Evolutionary conservation across 2,113 vertebrate species (phyloP).

Genomic region (Neogobius melanostomus): DNA sequence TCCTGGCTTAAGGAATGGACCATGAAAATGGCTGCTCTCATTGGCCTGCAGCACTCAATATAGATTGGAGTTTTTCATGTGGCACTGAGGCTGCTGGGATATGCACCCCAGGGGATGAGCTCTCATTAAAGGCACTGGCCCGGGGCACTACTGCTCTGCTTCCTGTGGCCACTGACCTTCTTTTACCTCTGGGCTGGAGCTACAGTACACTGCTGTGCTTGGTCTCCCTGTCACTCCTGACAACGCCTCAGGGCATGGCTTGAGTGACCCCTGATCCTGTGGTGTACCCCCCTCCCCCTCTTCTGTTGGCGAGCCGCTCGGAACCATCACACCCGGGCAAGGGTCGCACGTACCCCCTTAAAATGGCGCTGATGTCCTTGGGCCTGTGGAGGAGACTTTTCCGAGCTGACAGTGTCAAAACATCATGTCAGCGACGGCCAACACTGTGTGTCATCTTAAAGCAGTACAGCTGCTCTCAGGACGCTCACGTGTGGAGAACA

Average conservation of each 20-base stretch:
- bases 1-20: constrained; percentile 69
- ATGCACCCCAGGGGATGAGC: constrained; percentile 77
- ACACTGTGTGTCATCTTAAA: constrained; percentile 66
- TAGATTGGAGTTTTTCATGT: constrained; percentile 76
- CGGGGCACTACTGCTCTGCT: constrained; percentile 78
- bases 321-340: constrained; percentile 48
- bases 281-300: constrained; percentile 52
- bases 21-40: constrained; percentile 75
- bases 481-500: background rate
- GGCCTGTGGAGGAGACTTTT: constrained; percentile 58
- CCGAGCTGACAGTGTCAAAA: constrained; percentile 66
- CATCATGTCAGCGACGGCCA: constrained; percentile 61
- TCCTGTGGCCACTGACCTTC: constrained; percentile 93
- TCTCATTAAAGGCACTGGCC: constrained; percentile 88
- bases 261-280: constrained; percentile 81
- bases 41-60: constrained; percentile 63
- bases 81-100: constrained; percentile 71
- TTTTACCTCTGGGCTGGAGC: constrained; percentile 84
- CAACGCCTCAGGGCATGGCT: constrained; percentile 78
- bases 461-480: constrained; percentile 32
- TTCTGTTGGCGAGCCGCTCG: constrained; percentile 62
- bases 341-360: constrained; percentile 59
- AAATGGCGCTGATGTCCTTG: constrained; percentile 63
- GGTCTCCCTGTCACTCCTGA: constrained; percentile 74
- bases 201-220: constrained; percentile 75